Base-by-base conservation (phyloP, 2,113 vertebrate species). In the Ciconia maguari region DNA sequence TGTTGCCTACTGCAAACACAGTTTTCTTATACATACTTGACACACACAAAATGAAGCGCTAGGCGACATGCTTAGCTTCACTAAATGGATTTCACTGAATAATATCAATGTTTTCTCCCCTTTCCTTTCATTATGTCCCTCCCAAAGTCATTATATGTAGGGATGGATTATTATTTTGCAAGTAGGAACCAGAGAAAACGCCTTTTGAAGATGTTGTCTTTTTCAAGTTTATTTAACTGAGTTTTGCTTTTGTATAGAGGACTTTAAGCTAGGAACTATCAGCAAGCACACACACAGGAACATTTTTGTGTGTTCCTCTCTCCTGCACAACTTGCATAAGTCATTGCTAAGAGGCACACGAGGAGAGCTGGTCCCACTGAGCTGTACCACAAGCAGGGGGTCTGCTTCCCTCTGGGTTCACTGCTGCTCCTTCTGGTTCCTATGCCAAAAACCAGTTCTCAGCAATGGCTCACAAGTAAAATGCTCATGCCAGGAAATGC, bases 71-170 rank as follows among this genome's bases (percentile, higher is more conserved):
- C 68, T 96, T 93, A 94, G 75, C 79, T 84, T 94, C 83, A 65
- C 94, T 90, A 93, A 91, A 93, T 52, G 52, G 80, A 93, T 91
- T 75, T 92, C 57, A 69, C n/a, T 85, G 70, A 91, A 65, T 83
- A 90, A 81, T 51, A 68, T 44, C 25, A 70, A 83, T 55, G 71
- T 94, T 79, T 58, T 14, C 25, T 22, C n/a, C 68, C 76, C 79
- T 94, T 95, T 21, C 44, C 77, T 77, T 93, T 95, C 65, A 44
- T 77, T 87, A 58, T 55, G 27, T 51, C 81, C 89, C 48, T 90
- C 81, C 69, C 70, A 93, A 94, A 90, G 82, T 61, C 49, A 70
- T 71, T 30, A 24, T 55, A 29, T 55, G 27, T 15, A 86, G 48
- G 38, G 17, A 52, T 18, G 46, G n/a, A 66, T 93, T 77, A 48